Evolutionary conservation across 2,113 vertebrate genomes (phyloP), one percentile per base, ranked within the genome.

Genomic region (Sinocyclocheilus rhinocerous): DNA sequence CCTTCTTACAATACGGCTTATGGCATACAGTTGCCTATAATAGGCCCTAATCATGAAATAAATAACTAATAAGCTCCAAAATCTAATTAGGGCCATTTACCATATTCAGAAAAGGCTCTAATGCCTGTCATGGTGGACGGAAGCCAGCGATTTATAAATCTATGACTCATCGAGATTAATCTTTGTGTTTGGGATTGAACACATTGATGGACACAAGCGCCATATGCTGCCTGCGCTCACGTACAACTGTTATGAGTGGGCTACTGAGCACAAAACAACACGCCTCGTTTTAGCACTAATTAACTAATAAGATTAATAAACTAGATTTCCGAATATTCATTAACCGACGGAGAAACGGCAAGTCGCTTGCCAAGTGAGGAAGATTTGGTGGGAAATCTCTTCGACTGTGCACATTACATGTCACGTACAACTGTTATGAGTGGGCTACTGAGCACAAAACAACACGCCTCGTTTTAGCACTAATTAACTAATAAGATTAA

Each of bases 401-500:
- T n/a, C 29, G 6, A 18, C 16, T 9, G n/a, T n/a, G n/a, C n/a
- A n/a, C n/a, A n/a, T n/a, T n/a, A n/a, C n/a, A n/a, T n/a, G n/a
- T 55, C 39, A 45, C 61, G 65, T 18, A 70, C 4, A 84, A 55
- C 45, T 24, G 69, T 39, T n/a, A 48, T 72, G 73, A 48, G 11
- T 42, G 42, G 42, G 42, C 42, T 48, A 61, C 57, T 57, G 83
- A 48, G 85, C 85, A 85, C 55, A 12, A 85, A 78, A 50, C 85
- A 72, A 36, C 85, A 86, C n/a, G 24, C 29, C 1, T 48, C 15
- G 59, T 69, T 88, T 79, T 45, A 33, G 29, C 83, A 16, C 16
- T 78, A 76, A 89, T 85, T 85, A 88, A 75, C n/a, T 79, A 80
- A 89, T 83, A 33, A 57, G 76, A 76, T 84, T 76, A 48, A 76